These are phyloP conservation scores for Ormyrus nitidulus DNA, from an alignment of 2,888 invertebrate species.

Conservation along the genomic window DNA sequence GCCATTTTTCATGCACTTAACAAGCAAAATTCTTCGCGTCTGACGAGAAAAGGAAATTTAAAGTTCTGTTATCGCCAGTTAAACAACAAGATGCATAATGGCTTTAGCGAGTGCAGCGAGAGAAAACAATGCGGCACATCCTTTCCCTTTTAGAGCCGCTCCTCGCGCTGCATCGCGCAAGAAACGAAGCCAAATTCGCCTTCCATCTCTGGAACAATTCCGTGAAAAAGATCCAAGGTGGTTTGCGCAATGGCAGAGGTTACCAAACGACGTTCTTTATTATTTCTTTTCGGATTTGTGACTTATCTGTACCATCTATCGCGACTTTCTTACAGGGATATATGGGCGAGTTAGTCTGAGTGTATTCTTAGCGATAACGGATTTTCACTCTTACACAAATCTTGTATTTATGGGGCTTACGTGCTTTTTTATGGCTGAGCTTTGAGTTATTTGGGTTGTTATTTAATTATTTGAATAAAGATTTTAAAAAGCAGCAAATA, in stretches of 20 bases:
- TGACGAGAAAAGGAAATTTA: no score
- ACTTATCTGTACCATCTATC: background rate
- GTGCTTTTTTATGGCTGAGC: no score
- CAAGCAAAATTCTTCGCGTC: no score
- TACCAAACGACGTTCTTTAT: constrained; percentile 21
- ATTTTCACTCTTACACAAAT: background rate
- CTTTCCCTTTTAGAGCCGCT: constrained; percentile 5
- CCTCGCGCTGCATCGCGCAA: background rate
- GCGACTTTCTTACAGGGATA: background rate
- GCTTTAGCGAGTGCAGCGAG: background rate
- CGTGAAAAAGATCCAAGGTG: background rate
- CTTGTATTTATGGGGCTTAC: background rate
- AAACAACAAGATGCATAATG: background rate
- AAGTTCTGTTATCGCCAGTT: no score
- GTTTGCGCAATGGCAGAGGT: constrained; percentile 22
- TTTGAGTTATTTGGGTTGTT: no score
- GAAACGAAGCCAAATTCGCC: constrained; percentile 19
- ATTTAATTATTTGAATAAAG: no score
- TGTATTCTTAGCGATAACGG: background rate
- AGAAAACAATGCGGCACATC: constrained; percentile 16
- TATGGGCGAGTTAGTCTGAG: no score
- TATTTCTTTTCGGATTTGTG: constrained; percentile 6
- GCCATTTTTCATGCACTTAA: no score
- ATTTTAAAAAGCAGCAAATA: no score
- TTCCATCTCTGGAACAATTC: background rate